Evolutionary conservation across 2,113 vertebrate species (phyloP), one percentile per base, ranked within the genome.

Genomic region (Nothoprocta pentlandii): DNA sequence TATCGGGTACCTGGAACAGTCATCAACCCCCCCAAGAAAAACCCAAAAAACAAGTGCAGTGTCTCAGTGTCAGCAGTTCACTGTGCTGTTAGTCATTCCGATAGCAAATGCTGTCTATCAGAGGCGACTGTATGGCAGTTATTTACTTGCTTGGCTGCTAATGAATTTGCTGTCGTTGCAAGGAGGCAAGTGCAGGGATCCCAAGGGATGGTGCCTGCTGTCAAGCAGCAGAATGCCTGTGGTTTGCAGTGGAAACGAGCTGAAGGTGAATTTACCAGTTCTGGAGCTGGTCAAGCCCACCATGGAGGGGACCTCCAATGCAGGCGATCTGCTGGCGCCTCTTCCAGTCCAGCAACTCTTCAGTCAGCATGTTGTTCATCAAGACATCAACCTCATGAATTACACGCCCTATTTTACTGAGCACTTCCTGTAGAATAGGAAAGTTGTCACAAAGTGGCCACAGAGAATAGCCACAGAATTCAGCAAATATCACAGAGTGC

Each of bases 291-390:
- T 99, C 99, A 44, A 99, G 98, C 62, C 99, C 98, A 0, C 97
- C 98, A 4, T 99, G 98, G 69, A 98, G 97, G 2, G 99, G 99
- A 14, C 99, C 99, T 6, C 99, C 99, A 0, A 99, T 99, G 97
- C 98, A 98, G 47, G 98, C 98, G 1, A 99, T 98, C 95, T 99
- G 99, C 96, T 99, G 99, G 71, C 98, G 90, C 17, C 99, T 98
- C 90, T 99, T 99, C 99, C 99, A 99, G 93, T 99, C 99, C 62
- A 98, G 98, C 61, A 99, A 98, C 95, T 99, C 99, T 10, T 98
- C 98, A 26, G 95, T 97, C 62, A 99, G 98, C 98, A 98, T 98
- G 92, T 97, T 98, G 87, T 96, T 98, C 97, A 98, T 97, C n/a
- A 99, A 94, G 74, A 98, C 93, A 17, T 99, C 99, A 0, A 98